Evolutionary conservation across 2,113 vertebrate genomes (phyloP), one percentile per base, ranked within the genome.

Genomic region (Dicrurus megarhynchus): DNA sequence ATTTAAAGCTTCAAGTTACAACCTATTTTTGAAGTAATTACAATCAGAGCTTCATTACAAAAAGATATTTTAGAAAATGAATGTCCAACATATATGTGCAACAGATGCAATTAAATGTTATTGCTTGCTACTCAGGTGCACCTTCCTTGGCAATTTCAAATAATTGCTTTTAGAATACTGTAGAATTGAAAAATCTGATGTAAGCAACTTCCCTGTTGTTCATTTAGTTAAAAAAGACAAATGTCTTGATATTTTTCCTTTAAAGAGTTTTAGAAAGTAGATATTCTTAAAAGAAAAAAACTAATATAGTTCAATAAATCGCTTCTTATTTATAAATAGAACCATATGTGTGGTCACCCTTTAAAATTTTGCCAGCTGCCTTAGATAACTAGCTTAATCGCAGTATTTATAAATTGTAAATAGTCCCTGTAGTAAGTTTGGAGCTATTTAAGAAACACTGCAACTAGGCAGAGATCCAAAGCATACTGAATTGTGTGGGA

Each of bases 331-430:
- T 91, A 80, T 93, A 94, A 95, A 95, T 50, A 93, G 59, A 96
- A 90, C 59, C 59, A 85, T 93, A 94, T 80, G 55, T 61, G 86
- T 67, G 42, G 75, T 77, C 79, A 94, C 50, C 27, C 82, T 67
- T 90, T 85, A 93, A 93, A 96, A 90, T 86, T 92, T 96, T 86
- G 56, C 92, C 93, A 95, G 95, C 85, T 96, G 92, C 68, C 87
- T 94, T 59, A 90, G 85, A 92, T 86, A 96, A 80, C 71, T 67
- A 90, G 88, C 63, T 93, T 88, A 83, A 96, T 97, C 78, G 32
- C 67, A 63, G 67, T 94, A 87, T 95, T 94, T 85, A 53, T 68
- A 77, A 93, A 85, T 73, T 91, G 35, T 94, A 94, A 95, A 93
- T 83, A 93, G 42, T 86, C 78, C 75, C 82, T 55, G 17, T 89